Conservation (phyloP, 92 coral and sea anemone species). For the Palythoa heliodiscus region DNA sequence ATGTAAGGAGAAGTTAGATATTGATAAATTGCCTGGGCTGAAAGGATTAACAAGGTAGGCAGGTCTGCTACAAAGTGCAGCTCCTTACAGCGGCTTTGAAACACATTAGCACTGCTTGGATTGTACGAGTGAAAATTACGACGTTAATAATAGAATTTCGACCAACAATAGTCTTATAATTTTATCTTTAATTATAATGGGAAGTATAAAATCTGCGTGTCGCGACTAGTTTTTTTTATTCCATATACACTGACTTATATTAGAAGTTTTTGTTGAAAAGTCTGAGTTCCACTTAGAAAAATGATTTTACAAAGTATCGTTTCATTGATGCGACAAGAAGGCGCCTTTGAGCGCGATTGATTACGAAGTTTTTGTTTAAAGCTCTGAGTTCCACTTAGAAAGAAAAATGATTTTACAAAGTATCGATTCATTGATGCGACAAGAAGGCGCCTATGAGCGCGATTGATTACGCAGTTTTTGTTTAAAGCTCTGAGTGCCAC, state of each 20-base stretch:
- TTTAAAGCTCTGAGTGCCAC: too few relatives aligned
- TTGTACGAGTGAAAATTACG: background rate
- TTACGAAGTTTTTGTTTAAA: background rate
- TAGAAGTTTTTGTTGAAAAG: background rate
- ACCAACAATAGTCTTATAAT: background rate
- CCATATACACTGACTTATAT: background rate
- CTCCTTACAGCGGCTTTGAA: too few relatives aligned
- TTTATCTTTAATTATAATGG: background rate
- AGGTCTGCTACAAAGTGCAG: too few relatives aligned
- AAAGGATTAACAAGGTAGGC: too few relatives aligned
- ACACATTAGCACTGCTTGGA: background rate
- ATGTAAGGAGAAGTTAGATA: too few relatives aligned
- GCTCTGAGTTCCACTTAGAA: background rate
- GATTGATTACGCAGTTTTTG: constrained; percentile 19
- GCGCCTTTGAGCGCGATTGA: background rate
- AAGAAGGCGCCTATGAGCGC: background rate
- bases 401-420: background rate
- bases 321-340: background rate
- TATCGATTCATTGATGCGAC: background rate
- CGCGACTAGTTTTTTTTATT: background rate
- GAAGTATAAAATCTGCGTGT: background rate
- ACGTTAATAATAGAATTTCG: background rate
- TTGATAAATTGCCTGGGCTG: too few relatives aligned
- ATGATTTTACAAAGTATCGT: background rate
- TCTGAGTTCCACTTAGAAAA: background rate